Conservation (phyloP, 2,113 vertebrate species). For the cattle (Bos taurus) region DNA sequence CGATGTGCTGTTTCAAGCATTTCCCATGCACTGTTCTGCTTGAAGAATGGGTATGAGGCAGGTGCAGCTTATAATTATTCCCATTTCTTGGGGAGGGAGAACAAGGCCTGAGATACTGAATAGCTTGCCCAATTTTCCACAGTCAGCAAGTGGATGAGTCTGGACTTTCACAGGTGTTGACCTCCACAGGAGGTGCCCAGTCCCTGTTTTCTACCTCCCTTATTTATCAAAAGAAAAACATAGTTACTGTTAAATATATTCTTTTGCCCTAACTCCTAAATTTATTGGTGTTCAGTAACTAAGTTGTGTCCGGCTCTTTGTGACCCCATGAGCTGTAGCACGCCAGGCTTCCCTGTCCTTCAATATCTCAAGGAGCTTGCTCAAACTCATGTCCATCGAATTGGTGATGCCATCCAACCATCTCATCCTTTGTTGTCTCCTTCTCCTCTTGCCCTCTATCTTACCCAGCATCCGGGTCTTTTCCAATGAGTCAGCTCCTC, state of each 20-base stretch:
- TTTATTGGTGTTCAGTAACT: neutral
- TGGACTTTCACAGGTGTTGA: neutral
- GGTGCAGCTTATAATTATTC: neutral
- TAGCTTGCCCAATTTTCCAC: accelerated
- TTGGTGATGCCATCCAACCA: neutral
- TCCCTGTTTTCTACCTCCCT: accelerated
- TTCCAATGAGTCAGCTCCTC: neutral
- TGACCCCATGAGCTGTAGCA: neutral
- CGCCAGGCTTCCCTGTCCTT: neutral
- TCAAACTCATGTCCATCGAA: neutral
- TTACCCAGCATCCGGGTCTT: accelerated
- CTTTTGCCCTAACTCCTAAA: neutral
- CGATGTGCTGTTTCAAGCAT: neutral
- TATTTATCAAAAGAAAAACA: neutral
- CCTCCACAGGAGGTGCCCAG: accelerated
- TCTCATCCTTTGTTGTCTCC: neutral
- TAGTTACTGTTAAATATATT: neutral
- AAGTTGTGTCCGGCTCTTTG: accelerated
- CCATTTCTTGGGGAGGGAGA: neutral
- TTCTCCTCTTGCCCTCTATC: neutral
- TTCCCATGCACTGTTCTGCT: accelerated
- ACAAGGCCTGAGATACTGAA: neutral
- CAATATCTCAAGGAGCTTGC: neutral
- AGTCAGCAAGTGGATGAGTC: neutral
- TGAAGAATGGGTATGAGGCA: neutral